Conservation (phyloP, 1,140 invertebrate genomes). For the Sarcophaga bullata region DNA sequence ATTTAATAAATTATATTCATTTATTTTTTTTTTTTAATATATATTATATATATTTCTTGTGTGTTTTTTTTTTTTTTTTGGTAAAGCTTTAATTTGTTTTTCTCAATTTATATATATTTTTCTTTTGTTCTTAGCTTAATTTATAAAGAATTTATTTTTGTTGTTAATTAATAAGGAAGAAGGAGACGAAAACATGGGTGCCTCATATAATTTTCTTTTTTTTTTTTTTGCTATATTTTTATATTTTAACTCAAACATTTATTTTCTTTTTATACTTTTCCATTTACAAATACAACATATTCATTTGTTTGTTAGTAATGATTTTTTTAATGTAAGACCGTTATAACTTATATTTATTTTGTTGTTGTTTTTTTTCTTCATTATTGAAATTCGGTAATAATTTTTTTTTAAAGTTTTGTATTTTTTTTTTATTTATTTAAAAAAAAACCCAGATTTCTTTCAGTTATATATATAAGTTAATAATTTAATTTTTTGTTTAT, state of each 20-base stretch:
- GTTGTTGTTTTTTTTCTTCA: too few species aligned
- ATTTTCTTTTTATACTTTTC: background rate
- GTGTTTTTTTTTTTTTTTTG: slow-evolving; percentile 29
- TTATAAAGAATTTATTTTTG: slow-evolving; percentile 12
- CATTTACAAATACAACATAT: slow-evolving; percentile 26
- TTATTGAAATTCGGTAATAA: too few species aligned
- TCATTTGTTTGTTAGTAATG: background rate
- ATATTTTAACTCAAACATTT: background rate
- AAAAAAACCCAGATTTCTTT: background rate
- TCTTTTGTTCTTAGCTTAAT: slow-evolving; percentile 10
- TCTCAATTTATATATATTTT: slow-evolving; percentile 20
- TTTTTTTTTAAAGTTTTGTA: background rate
- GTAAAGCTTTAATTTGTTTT: slow-evolving; percentile 30
- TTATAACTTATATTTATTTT: too few species aligned
- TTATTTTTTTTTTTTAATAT: slow-evolving; percentile 21
- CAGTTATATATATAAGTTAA: too few species aligned
- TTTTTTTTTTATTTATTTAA: background rate
- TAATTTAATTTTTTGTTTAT: too few species aligned
- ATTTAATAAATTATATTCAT: slow-evolving; percentile 28
- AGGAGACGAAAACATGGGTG: slow-evolving; percentile 42
- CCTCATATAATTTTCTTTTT: slow-evolving; percentile 23
- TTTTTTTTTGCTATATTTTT: background rate
- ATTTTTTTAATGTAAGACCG: background rate
- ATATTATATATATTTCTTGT: slow-evolving; percentile 25
- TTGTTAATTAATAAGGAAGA: slow-evolving; percentile 30